Evolutionary conservation across 2,888 invertebrate genomes (phyloP), one percentile per base, ranked within the genome.

Genomic region (Rhingia rostrata): DNA sequence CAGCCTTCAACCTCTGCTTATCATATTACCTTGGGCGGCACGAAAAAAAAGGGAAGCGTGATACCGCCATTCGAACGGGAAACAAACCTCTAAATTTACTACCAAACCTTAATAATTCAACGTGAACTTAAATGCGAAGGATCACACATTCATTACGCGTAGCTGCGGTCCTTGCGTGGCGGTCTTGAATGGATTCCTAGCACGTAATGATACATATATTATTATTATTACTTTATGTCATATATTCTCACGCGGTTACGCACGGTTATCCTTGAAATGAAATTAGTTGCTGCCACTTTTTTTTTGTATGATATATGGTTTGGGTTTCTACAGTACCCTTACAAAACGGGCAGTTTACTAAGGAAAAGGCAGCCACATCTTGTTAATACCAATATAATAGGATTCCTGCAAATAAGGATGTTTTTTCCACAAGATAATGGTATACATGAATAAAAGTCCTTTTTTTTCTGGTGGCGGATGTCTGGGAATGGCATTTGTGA

Each of bases 41-140:
- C n/a, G 6, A 9, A 39, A 39, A 5, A 7, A 22, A 30, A 14
- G 54, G 35, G 45, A 49, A 77, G 60, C 66, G 47, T 49, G 72
- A 77, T 72, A 77, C 77, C 41, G 58, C 54, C 60, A 69, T 9
- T 39, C 63, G 14, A 32, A 14, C 39, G 49, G 39, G 30, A 54
- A 14, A n/a, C 58, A 14, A 43, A n/a, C 6, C 33, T 45, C 61
- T 37, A 37, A 64, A 56, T 63, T 56, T 49, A 54, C 73, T 61
- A 78, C 39, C 51, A 67, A 73, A 56, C 72, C 78, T 39, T 56
- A 78, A 83, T 78, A 72, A 72, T 60, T 67, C 61, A 54, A 66
- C 61, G 73, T 67, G 61, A 73, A 73, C 30, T 49, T 61, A 78
- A 73, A 72, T 56, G 56, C 22, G 54, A 35, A 63, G 60, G 79